Percentiles rank a stretch among this genome's conserved stretches.
These are phyloP conservation scores for Apocheima hispidaria DNA, from an alignment of 2,888 invertebrate species.

Conservation along the genomic window DNA sequence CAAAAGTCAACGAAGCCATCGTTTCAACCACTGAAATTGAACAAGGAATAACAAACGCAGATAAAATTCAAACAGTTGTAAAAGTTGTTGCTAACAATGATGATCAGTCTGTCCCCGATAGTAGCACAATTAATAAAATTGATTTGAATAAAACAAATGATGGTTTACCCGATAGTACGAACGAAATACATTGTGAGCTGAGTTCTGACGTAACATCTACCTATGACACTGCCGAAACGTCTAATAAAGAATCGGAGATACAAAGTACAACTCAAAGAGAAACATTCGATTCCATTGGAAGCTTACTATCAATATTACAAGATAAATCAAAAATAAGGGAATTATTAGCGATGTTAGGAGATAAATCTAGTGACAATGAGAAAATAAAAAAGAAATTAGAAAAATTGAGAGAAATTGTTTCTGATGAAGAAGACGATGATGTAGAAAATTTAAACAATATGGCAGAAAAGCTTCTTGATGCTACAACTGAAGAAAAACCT, in stretches of 20 bases:
- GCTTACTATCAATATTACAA: slow-evolving; percentile 72
- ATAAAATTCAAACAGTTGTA: slow-evolving; percentile 26
- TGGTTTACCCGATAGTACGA: slow-evolving; percentile 65
- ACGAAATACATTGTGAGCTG: slow-evolving; percentile 60
- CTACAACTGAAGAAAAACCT: background rate
- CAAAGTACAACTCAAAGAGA: slow-evolving; percentile 46
- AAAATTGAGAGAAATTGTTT: slow-evolving; percentile 84
- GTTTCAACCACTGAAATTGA: slow-evolving; percentile 65
- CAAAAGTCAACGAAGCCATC: slow-evolving; percentile 51
- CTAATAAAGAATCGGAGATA: slow-evolving; percentile 17
- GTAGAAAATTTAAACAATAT: slow-evolving; percentile 3
- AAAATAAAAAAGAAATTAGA: slow-evolving; percentile 86
- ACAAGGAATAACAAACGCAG: slow-evolving; percentile 36
- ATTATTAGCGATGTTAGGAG: slow-evolving; percentile 73
- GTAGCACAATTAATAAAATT: slow-evolving; percentile 69
- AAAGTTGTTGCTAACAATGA: slow-evolving; percentile 40
- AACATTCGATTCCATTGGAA: slow-evolving; percentile 61
- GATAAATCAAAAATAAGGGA: slow-evolving; percentile 82
- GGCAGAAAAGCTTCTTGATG: background rate
- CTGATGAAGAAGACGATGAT: slow-evolving; percentile 72
- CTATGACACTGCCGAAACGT: slow-evolving; percentile 37
- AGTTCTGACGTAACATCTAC: slow-evolving; percentile 58
- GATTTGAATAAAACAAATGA: slow-evolving; percentile 47
- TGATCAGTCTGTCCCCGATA: slow-evolving; percentile 66
- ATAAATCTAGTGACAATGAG: slow-evolving; percentile 73